These are phyloP conservation scores for Magallana nippona DNA, from an alignment of 2,888 invertebrate species.

Conservation along the genomic window DNA sequence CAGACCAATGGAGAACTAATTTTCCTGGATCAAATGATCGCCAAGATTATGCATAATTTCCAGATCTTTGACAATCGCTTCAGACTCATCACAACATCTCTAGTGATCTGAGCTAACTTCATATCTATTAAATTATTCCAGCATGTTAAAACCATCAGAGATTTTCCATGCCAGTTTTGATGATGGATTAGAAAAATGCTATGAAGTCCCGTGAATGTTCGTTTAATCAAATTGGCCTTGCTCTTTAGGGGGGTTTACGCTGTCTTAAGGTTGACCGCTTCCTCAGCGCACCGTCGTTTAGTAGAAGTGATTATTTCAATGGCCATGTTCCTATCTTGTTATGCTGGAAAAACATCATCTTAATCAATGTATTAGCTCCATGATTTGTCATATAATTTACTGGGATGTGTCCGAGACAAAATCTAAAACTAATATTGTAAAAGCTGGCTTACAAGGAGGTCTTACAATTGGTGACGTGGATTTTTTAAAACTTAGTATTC, in stretches of 20 bases:
- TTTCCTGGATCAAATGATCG: constrained; percentile 24
- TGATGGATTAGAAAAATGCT: constrained; percentile 4
- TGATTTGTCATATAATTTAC: too few species aligned
- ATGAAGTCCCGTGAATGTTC: constrained; percentile 1
- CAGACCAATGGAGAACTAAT: constrained; percentile 11
- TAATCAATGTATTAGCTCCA: too few species aligned
- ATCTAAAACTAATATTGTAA: too few species aligned
- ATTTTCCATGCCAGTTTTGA: constrained; percentile 14
- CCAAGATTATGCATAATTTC: constrained; percentile 4
- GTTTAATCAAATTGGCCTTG: constrained; percentile 19
- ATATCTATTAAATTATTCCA: constrained; percentile 30
- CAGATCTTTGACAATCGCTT: constrained; percentile 4
- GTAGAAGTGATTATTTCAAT: background rate
- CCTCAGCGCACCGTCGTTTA: background rate
- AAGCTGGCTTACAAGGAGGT: too few species aligned
- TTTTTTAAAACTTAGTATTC: too few species aligned
- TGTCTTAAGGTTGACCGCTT: background rate
- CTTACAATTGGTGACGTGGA: too few species aligned
- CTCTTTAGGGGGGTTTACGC: background rate
- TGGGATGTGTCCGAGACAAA: too few species aligned
- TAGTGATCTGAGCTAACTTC: background rate
- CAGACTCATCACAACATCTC: background rate
- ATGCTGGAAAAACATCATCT: too few species aligned
- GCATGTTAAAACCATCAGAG: constrained; percentile 24
- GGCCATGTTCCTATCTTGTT: background rate